Base-by-base conservation (phyloP, 2,888 invertebrate species). In the Tenodera sinensis region DNA sequence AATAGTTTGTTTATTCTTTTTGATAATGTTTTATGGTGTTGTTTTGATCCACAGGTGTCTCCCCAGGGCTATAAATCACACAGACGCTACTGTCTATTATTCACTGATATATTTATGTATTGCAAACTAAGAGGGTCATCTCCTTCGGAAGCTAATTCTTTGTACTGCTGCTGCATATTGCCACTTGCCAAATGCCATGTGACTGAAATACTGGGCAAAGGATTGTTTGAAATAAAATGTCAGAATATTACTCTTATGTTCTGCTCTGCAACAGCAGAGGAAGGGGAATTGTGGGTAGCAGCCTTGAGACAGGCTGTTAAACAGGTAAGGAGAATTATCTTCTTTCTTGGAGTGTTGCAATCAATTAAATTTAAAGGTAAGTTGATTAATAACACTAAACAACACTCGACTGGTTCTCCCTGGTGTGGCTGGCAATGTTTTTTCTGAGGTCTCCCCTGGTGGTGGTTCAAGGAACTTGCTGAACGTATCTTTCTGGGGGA, bases 101-200 rank as follows among this genome's bases (percentile, higher is more conserved):
- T 96, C 93, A 96, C 95, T 27, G 97, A 97, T 92, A 96, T 96
- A 91, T 93, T 97, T 84, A 94, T 97, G 92, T 96, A 96, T 92
- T 96, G 96, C 92, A 97, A 96, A 93, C 94, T 95, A 88, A 93
- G 94, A 88, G 94, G 95, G 27, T 92, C 94, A 6, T 94, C 95
- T 87, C 94, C 95, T 0, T 93, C 94, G 3, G 94, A 95, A 54
- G 94, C 95, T 20, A 95, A 95, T 91, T 95, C 95, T 0, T 92
- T 96, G 9, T 95, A 95, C 91, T 96, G 96, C 91, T 95, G 95
- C 90, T 95, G 96, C 92, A 95, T 96, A 84, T 94, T 96, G 89
- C 97, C 97, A 0, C 93, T 97, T 12, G 95, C 95, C 90, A 96
- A 96, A 92, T 96, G 96, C 92, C 94, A 94, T 90, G 94, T 97